Conservation (phyloP, 2,888 invertebrate species). For the Aphidoletes aphidimyza region DNA sequence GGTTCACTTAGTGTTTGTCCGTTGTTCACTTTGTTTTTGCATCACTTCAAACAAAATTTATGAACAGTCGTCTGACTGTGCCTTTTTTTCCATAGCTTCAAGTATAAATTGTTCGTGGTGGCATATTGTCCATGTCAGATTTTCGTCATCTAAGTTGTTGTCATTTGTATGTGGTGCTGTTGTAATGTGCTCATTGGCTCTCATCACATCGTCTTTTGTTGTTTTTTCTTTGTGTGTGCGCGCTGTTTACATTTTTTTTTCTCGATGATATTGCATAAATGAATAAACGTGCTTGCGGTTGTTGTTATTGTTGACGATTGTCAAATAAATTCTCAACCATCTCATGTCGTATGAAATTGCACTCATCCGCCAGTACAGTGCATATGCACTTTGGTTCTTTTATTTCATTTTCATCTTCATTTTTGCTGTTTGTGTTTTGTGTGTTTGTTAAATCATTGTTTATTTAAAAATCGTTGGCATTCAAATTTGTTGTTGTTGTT, state of each 20-base stretch:
- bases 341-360: not conserved
- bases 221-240: no score
- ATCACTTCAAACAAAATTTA: no score
- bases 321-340: not conserved
- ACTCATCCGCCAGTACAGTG: not conserved
- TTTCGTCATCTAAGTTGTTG: slow-evolving; percentile 1
- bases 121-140: not conserved
- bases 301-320: slow-evolving; percentile 16
- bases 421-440: no score
- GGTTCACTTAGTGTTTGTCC: no score
- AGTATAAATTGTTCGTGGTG: not conserved
- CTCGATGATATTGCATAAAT: not conserved
- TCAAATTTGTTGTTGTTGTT: no score
- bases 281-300: not conserved
- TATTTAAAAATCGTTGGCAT: slow-evolving; percentile 24
- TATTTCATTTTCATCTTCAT: no score
- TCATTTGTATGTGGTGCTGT: not conserved
- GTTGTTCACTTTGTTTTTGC: no score
- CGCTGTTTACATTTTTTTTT: not conserved
- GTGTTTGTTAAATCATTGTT: slow-evolving; percentile 22
- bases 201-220: no score
- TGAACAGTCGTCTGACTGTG: not conserved
- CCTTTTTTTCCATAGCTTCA: no score
- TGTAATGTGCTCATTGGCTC: no score
- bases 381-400: not conserved